phyloP scores from a whole-genome alignment of 2,113 vertebrate species.

The Siphamia tubifer region DNA sequence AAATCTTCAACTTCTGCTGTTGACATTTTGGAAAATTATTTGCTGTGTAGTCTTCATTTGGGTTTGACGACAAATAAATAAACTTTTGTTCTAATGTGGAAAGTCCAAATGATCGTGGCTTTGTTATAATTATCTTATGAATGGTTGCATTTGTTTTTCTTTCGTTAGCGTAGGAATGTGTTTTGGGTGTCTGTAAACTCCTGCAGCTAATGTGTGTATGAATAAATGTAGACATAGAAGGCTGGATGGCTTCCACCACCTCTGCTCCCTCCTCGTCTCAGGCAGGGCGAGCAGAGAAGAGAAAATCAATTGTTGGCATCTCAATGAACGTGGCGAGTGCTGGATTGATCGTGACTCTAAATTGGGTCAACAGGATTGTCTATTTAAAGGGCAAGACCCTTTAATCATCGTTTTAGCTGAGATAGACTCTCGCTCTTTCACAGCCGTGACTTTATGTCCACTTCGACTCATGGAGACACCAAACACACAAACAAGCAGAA shows the following conservation, averaged over 20 bases:
- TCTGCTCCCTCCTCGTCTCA: neutral
- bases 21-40: too few relatives aligned
- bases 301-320: constrained; percentile 82
- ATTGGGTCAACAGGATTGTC: constrained; percentile 86
- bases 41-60: too few relatives aligned
- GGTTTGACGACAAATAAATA: too few relatives aligned
- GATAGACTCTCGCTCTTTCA: constrained; percentile 56
- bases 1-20: too few relatives aligned
- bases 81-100: too few relatives aligned
- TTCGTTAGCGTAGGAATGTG: too few relatives aligned
- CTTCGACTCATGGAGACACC: neutral
- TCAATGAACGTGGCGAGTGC: constrained; percentile 83
- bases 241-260: neutral
- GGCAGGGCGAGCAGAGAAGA: constrained; percentile 50
- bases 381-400: constrained; percentile 84
- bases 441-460: constrained; percentile 24
- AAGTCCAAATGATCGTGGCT: too few relatives aligned
- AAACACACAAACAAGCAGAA: neutral
- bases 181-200: too few relatives aligned
- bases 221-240: neutral
- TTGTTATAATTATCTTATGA: too few relatives aligned
- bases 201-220: neutral
- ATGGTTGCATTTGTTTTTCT: too few relatives aligned
- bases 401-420: constrained; percentile 84
- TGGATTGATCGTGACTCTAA: constrained; percentile 84